Percentiles rank a stretch among this genome's conserved stretches.
These are phyloP conservation scores for Heliconius himera DNA, from an alignment of 1,140 invertebrate genomes.

Conservation along the genomic window DNA sequence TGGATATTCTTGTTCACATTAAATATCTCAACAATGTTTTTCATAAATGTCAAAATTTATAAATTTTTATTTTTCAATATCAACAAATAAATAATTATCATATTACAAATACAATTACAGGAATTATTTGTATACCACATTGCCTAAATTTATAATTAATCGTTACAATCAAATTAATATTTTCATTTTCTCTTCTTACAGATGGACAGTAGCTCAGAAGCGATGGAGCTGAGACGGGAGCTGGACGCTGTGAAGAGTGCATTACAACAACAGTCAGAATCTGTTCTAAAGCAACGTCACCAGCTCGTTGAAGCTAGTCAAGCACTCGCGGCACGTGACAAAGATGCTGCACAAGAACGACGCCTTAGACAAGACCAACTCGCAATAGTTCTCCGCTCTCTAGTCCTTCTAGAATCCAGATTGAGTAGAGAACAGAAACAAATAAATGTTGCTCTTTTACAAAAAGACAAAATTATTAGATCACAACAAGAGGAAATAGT, in stretches of 20 bases:
- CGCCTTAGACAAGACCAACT: slow-evolving; percentile 85
- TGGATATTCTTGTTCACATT: slow-evolving; percentile 42
- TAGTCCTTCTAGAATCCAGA: slow-evolving; percentile 87
- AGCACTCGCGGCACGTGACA: slow-evolving; percentile 84
- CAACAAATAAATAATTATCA: no score
- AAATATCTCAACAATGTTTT: not conserved
- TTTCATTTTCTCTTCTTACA: slow-evolving; percentile 67
- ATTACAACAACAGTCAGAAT: slow-evolving; percentile 84
- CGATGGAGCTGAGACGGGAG: slow-evolving; percentile 80
- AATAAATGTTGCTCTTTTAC: slow-evolving; percentile 85
- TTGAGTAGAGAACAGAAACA: slow-evolving; percentile 88
- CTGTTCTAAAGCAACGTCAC: slow-evolving; percentile 83
- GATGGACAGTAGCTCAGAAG: slow-evolving; percentile 83
- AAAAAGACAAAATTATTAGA: slow-evolving; percentile 87
- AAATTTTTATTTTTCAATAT: no score
- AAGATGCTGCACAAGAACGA: slow-evolving; percentile 83
- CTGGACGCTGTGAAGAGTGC: slow-evolving; percentile 84
- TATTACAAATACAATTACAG: no score
- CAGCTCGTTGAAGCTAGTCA: slow-evolving; percentile 82
- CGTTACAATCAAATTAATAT: not conserved
- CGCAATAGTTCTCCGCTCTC: slow-evolving; percentile 85
- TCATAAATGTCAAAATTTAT: no score
- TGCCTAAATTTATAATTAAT: not conserved
- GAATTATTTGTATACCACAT: no score
- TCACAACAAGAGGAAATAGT: slow-evolving; percentile 87